A percentile compares a stretch with the other conserved stretches of the same genome.
Conservation (phyloP, 2,113 vertebrate genomes). For the Phainopepla nitens region DNA sequence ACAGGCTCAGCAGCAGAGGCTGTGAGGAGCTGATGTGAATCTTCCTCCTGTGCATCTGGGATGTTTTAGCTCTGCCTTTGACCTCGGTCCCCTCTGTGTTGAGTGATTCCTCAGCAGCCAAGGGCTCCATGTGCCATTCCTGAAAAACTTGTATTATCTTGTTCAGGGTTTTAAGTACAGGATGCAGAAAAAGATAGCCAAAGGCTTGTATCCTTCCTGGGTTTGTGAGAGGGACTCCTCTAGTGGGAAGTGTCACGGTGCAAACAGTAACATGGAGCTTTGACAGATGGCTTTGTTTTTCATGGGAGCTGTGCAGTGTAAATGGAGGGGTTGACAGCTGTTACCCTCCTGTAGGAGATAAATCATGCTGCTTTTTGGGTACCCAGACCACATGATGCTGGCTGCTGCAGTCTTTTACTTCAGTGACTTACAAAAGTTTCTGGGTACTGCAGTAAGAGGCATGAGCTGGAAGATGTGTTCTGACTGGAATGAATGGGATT, state of each 20-base stretch:
- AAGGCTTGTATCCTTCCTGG: neutral
- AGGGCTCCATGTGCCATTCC: neutral
- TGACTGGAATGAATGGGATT: neutral
- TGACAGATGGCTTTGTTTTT: neutral
- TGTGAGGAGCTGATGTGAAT: accelerated
- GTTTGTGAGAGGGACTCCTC: neutral
- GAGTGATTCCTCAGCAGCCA: neutral
- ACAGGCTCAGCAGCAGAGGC: neutral
- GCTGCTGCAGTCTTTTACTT: neutral
- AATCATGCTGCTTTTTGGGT: neutral
- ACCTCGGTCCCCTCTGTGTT: neutral
- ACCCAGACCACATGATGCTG: neutral
- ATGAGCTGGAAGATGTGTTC: neutral
- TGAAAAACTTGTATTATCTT: neutral
- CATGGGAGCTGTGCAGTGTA: neutral
- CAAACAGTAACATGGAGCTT: neutral
- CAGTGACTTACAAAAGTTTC: neutral
- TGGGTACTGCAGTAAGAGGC: neutral
- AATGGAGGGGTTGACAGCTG: neutral
- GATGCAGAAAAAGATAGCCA: constrained; percentile 17
- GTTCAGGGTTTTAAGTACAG: neutral
- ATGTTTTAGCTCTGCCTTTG: neutral
- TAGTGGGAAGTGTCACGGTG: neutral
- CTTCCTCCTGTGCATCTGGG: neutral
- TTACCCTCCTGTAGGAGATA: neutral